Conservation (phyloP, 2,113 vertebrate species). For the Castor canadensis region DNA sequence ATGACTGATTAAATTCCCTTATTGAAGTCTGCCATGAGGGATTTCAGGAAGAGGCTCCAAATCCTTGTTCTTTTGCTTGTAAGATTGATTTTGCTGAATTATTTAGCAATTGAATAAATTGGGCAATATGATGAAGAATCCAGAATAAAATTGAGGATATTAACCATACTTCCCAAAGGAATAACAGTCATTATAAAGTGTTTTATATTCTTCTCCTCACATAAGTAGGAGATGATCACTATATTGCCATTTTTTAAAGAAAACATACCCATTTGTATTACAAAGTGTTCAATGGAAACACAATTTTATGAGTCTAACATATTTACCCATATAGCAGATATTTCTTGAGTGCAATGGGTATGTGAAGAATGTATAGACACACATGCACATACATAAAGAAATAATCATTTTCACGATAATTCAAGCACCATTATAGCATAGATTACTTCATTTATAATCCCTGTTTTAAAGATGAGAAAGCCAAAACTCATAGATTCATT, state of each 20-base stretch:
- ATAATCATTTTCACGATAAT: background rate
- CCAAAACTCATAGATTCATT: background rate
- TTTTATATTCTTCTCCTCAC: background rate
- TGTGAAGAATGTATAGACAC: background rate
- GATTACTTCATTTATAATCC: background rate
- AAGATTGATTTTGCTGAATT: background rate
- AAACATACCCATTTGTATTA: background rate
- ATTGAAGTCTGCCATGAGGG: background rate
- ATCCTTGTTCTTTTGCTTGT: background rate
- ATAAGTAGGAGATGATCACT: background rate
- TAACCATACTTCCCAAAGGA: background rate
- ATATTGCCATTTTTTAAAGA: background rate
- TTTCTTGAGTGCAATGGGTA: background rate
- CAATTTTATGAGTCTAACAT: background rate
- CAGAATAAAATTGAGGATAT: background rate
- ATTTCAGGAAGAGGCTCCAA: background rate
- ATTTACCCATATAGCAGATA: background rate
- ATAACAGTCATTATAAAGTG: background rate
- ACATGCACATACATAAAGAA: background rate
- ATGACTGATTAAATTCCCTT: background rate
- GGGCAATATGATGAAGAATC: background rate
- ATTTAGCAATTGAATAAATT: background rate
- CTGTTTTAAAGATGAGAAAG: background rate
- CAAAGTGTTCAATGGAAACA: background rate
- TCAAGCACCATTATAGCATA: background rate